Conservation (phyloP, 1,140 invertebrate species). For the Zeugodacus cucurbitae region DNA sequence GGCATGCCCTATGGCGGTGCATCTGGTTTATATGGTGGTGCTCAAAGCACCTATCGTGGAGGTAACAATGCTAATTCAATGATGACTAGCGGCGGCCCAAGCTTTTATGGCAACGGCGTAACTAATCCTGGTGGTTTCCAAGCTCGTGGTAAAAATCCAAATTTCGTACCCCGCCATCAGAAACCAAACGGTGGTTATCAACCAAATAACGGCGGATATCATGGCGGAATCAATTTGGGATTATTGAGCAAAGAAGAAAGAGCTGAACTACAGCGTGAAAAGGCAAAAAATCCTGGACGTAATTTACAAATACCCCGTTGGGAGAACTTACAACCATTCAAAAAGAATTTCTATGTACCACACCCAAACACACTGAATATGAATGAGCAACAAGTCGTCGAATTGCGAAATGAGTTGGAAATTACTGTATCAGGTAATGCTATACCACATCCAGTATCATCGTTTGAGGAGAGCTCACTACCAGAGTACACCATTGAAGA, state of each 20-base stretch:
- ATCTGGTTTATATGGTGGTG: slow-evolving; percentile 48
- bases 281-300: slow-evolving; percentile 80
- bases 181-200: slow-evolving; percentile 56
- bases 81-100: slow-evolving; percentile 55
- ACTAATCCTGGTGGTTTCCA: slow-evolving; percentile 48
- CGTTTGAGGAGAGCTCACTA: slow-evolving; percentile 90
- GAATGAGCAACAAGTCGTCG: slow-evolving; percentile 78
- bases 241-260: slow-evolving; percentile 64
- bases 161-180: slow-evolving; percentile 58
- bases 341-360: slow-evolving; percentile 93
- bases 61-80: slow-evolving; percentile 47
- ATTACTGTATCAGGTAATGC: slow-evolving; percentile 89
- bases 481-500: slow-evolving; percentile 84
- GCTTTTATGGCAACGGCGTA: slow-evolving; percentile 50
- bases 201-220: slow-evolving; percentile 45
- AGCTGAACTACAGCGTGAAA: slow-evolving; percentile 72
- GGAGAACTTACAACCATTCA: slow-evolving; percentile 86
- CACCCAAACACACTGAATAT: slow-evolving; percentile 80
- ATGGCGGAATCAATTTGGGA: slow-evolving; percentile 52
- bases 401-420: slow-evolving; percentile 79
- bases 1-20: slow-evolving; percentile 49
- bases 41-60: slow-evolving; percentile 42
- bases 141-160: slow-evolving; percentile 58
- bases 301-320: slow-evolving; percentile 85
- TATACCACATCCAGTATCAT: slow-evolving; percentile 85